Evolutionary conservation across 2,888 invertebrate genomes (phyloP).

Genomic region (Chorisops tibialis): DNA sequence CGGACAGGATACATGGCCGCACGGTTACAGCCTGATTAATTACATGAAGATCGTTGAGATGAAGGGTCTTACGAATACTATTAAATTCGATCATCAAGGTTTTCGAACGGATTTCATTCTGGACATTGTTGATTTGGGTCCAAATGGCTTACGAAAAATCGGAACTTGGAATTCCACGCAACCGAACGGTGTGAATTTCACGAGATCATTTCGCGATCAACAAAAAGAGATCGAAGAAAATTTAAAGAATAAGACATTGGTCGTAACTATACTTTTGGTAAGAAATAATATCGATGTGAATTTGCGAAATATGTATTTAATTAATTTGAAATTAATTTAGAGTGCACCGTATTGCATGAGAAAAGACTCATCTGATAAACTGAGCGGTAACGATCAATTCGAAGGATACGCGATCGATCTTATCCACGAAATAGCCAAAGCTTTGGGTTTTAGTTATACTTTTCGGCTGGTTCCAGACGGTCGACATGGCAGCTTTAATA

Average conservation of each 20-base stretch:
- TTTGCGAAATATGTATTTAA: slow-evolving; percentile 28
- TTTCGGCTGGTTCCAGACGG: slow-evolving; percentile 83
- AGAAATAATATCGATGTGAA: slow-evolving; percentile 36
- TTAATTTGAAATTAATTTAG: slow-evolving; percentile 55
- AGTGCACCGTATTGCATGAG: slow-evolving; percentile 96
- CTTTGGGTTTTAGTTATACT: slow-evolving; percentile 84
- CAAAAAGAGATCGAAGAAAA: slow-evolving; percentile 86
- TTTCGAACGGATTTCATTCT: slow-evolving; percentile 87
- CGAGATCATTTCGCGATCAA: slow-evolving; percentile 78
- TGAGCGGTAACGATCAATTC: slow-evolving; percentile 86
- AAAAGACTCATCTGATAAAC: slow-evolving; percentile 77
- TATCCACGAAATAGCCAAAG: slow-evolving; percentile 84
- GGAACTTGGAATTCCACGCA: slow-evolving; percentile 82
- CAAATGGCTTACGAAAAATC: slow-evolving; percentile 78
- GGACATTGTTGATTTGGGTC: slow-evolving; percentile 85
- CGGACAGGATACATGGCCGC: slow-evolving; percentile 86
- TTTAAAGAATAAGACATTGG: slow-evolving; percentile 85
- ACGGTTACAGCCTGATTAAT: slow-evolving; percentile 91
- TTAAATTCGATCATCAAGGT: slow-evolving; percentile 92
- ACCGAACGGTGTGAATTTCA: slow-evolving; percentile 77
- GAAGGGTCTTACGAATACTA: slow-evolving; percentile 87
- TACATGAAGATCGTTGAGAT: slow-evolving; percentile 96
- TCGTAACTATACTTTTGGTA: slow-evolving; percentile 89
- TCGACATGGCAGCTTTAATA: slow-evolving; percentile 76
- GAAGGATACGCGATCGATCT: slow-evolving; percentile 95